Evolutionary conservation across 2,888 invertebrate species (phyloP).

Genomic region (Diaphora mendica): DNA sequence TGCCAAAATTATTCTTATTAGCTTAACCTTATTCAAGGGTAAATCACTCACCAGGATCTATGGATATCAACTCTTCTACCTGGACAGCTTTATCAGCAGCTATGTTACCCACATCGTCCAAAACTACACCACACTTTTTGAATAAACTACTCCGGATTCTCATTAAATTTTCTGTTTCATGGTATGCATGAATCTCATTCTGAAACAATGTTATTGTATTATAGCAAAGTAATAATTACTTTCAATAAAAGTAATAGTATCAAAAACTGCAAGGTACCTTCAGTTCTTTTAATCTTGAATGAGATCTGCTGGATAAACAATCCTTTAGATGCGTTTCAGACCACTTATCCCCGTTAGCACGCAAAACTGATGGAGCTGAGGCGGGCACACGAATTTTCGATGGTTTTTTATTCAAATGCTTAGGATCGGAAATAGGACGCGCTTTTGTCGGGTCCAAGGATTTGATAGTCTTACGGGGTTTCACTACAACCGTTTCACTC

Average conservation of each 20-base stretch:
- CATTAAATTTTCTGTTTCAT: constrained; percentile 68
- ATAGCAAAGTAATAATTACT: background rate
- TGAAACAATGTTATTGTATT: constrained; percentile 48
- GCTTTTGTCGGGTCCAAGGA: constrained; percentile 70
- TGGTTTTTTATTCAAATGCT: constrained; percentile 42
- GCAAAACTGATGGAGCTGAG: constrained; percentile 66
- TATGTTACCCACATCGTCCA: constrained; percentile 69
- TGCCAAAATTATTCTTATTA: background rate
- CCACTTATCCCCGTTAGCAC: constrained; percentile 57
- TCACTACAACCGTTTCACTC: constrained; percentile 62
- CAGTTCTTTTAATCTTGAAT: constrained; percentile 70
- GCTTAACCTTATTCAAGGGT: background rate
- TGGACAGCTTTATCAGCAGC: constrained; percentile 73
- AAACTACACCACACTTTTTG: constrained; percentile 72
- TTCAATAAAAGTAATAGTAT: background rate
- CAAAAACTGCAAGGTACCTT: constrained; percentile 62
- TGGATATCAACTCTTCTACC: constrained; percentile 42
- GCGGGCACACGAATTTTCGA: constrained; percentile 50
- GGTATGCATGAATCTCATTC: constrained; percentile 79
- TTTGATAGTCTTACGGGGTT: constrained; percentile 74
- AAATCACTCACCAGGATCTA: constrained; percentile 26
- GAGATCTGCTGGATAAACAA: constrained; percentile 72
- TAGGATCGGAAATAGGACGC: constrained; percentile 45
- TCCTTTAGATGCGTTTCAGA: constrained; percentile 63
- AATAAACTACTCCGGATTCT: constrained; percentile 69